Evolutionary conservation across 2,113 vertebrate genomes (phyloP).

Genomic region (Cairina moschata): DNA sequence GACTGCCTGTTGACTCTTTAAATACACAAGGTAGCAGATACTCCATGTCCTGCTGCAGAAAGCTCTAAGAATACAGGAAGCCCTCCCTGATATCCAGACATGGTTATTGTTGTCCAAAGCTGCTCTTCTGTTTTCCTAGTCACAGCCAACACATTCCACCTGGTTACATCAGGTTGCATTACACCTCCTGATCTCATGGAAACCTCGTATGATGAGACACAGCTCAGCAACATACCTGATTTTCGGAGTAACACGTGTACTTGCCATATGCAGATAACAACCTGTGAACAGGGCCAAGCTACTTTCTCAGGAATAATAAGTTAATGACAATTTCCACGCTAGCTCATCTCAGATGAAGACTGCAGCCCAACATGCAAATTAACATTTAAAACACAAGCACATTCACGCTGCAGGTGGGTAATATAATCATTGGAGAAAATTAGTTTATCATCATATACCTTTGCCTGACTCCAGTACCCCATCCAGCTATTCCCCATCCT

Average conservation of each 20-base stretch:
- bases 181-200: not conserved
- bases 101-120: not conserved
- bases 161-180: not conserved
- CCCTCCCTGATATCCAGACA: not conserved
- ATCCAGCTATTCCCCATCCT: not conserved
- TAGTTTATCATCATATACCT: not conserved
- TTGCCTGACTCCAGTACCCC: not conserved
- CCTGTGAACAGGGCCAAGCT: not conserved
- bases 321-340: not conserved
- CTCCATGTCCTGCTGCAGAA: not conserved
- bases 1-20: not conserved
- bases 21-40: not conserved
- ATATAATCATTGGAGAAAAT: not conserved
- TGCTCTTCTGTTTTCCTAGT: not conserved
- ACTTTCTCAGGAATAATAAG: not conserved
- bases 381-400: not conserved
- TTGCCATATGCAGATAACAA: not conserved
- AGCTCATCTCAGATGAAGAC: not conserved
- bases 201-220: not conserved
- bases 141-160: not conserved
- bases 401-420: not conserved
- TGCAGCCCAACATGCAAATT: not conserved
- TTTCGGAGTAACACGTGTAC: accelerated
- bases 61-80: not conserved
- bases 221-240: not conserved